These are phyloP conservation scores for Paedocypris micromegethes DNA, from an alignment of 2,797 vertebrate species.

Conservation along the genomic window DNA sequence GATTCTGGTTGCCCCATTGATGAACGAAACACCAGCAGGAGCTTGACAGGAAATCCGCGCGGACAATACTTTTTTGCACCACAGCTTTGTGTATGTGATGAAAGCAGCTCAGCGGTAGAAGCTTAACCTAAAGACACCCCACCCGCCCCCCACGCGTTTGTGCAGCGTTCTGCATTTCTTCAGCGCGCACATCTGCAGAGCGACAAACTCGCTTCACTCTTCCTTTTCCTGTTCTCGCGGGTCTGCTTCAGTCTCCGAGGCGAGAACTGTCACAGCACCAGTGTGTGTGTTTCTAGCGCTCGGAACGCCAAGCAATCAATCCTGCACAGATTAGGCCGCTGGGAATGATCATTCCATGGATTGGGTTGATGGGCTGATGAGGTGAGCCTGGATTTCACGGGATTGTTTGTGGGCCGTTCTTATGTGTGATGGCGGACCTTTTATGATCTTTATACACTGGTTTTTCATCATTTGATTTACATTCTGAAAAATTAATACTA, in stretches of 20 bases:
- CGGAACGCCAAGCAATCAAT: neutral
- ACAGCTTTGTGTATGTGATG: slow-evolving; percentile 17
- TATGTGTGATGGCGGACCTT: neutral
- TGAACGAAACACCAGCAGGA: neutral
- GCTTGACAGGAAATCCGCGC: neutral
- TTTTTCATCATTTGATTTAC: too few relatives aligned
- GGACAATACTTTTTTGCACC: neutral
- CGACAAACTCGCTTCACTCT: slow-evolving; percentile 15
- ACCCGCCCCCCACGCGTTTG: slow-evolving; percentile 16
- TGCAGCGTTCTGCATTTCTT: neutral
- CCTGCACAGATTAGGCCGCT: slow-evolving; percentile 27
- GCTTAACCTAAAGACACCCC: slow-evolving; percentile 22
- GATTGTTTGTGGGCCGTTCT: slow-evolving; percentile 16
- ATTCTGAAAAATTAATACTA: too few relatives aligned
- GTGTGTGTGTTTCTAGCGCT: neutral
- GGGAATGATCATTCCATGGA: slow-evolving; percentile 13
- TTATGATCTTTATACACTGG: too few relatives aligned
- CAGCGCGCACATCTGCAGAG: slow-evolving; percentile 44
- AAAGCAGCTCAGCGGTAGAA: slow-evolving; percentile 25
- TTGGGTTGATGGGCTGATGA: slow-evolving; percentile 21
- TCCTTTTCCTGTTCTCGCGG: slow-evolving; percentile 45
- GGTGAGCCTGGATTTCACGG: slow-evolving; percentile 21
- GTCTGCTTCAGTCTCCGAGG: neutral
- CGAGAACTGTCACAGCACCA: neutral
- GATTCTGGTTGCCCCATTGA: too few relatives aligned